Conservation (phyloP, 2,888 invertebrate species). For the Apamea epomidion region DNA sequence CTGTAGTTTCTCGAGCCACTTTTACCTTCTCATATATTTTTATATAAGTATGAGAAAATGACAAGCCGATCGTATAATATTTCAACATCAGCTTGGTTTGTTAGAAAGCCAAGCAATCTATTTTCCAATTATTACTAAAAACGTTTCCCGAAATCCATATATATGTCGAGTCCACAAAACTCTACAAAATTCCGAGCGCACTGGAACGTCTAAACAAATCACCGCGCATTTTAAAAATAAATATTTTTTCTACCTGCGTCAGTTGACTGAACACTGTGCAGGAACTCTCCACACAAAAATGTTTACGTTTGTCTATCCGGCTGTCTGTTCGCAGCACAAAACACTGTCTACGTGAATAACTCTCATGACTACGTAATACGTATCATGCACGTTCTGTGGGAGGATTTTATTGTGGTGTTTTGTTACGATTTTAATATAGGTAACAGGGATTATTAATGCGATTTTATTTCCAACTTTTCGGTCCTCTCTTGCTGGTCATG, state of each 20-base stretch:
- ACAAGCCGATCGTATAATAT: not conserved
- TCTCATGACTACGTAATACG: not conserved
- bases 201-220: constrained; percentile 29
- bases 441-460: not conserved
- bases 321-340: constrained; percentile 24
- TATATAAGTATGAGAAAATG: not conserved
- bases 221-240: constrained; percentile 21
- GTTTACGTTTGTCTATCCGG: constrained; percentile 56
- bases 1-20: not conserved
- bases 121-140: not conserved
- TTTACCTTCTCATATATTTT: not conserved
- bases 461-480: not conserved
- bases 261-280: constrained; percentile 44
- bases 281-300: constrained; percentile 40
- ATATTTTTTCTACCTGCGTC: constrained; percentile 18
- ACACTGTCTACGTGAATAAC: constrained; percentile 5
- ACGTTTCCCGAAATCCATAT: not conserved
- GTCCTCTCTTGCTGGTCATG: not conserved
- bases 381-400: not conserved
- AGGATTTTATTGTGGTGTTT: too few relatives aligned
- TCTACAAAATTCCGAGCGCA: not conserved
- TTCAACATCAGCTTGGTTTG: not conserved
- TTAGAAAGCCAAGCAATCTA: not conserved
- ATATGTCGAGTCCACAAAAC: not conserved
- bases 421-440: too few relatives aligned